Base-by-base conservation (phyloP, 2,113 vertebrate species). In the Ibidorhyncha struthersii region DNA sequence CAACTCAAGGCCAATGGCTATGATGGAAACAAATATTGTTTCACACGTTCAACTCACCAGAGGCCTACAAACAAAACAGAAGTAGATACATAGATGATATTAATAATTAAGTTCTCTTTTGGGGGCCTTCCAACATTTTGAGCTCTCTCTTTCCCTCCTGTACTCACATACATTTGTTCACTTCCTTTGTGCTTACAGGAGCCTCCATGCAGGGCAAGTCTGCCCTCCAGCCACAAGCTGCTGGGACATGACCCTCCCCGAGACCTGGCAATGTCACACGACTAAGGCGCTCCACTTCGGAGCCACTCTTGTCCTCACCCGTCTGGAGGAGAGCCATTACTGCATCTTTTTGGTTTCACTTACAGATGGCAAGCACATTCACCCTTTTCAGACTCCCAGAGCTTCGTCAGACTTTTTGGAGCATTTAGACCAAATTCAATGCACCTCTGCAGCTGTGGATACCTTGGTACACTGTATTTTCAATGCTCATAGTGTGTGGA, bases 261-360 rank as follows among this genome's bases (percentile, higher is more conserved):
- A n/a, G 30, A 72, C 12, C 19, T 36, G 49, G 7, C n/a, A 78
- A 49, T 27, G 4, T 20, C 59, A 40, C 9, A 36, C 0, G 3
- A 56, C 0, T 2, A 84, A 84, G 30, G 8, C 2, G 0, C 32
- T 69, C 38, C 13, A 26, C 14, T 56, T 66, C 0, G 6, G n/a
- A 62, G 34, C 25, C 30, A 10, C 49, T 69, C 38, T 63, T 62
- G 14, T 38, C 38, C 30, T 94, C 22, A n/a, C 6, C 11, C 2
- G 1, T 10, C 53, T 25, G n/a, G 30, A 86, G 17, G 41, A 93
- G 40, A 45, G 4, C 19, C 30, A 34, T 73, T 32, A 17, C 26
- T 55, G 16, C 32, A 73, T 21, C 13, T 25, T 53, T 69, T 84
- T 25, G 18, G 17, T 53, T 91, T 73, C 30, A 40, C 10, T 70